Percentiles rank a stretch among this genome's conserved stretches.
phyloP scores from a whole-genome alignment of 2,113 vertebrate species.

The Semnornis frantzii region DNA sequence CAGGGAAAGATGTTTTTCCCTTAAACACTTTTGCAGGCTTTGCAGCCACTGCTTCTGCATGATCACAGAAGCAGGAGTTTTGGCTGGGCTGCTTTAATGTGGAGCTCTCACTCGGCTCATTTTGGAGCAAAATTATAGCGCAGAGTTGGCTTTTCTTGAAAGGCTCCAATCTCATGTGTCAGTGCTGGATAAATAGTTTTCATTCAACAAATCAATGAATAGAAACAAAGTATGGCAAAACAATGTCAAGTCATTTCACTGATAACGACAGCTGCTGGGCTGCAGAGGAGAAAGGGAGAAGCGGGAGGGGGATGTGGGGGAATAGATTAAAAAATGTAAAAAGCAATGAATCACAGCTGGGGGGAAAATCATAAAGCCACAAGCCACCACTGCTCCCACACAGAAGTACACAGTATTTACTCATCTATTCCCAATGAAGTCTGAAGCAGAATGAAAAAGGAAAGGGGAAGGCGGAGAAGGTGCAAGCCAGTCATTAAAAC shows the following conservation, averaged over 20 bases:
- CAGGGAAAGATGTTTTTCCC: background rate
- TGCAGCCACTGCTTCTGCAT: background rate
- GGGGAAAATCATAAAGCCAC: slow-evolving; percentile 11
- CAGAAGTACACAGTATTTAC: background rate
- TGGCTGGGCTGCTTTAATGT: background rate
- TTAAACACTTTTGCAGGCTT: background rate
- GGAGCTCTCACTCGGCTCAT: background rate
- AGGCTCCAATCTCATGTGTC: background rate
- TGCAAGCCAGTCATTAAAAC: background rate
- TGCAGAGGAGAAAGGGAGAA: background rate
- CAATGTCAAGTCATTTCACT: slow-evolving; percentile 48
- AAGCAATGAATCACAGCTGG: slow-evolving; percentile 55
- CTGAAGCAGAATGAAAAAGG: background rate
- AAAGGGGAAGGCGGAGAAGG: background rate
- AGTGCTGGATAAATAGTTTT: slow-evolving; percentile 58
- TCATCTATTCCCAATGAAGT: background rate
- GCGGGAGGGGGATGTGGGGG: background rate
- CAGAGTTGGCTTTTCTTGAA: background rate
- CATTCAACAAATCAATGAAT: slow-evolving; percentile 69
- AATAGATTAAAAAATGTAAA: slow-evolving; percentile 62
- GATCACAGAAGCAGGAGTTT: background rate
- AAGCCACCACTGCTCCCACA: background rate
- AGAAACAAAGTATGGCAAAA: slow-evolving; percentile 57
- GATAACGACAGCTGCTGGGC: slow-evolving; percentile 63
- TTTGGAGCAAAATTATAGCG: slow-evolving; percentile 15